These are phyloP conservation scores for Neogale vison DNA, from an alignment of 2,113 vertebrate genomes.

Conservation along the genomic window DNA sequence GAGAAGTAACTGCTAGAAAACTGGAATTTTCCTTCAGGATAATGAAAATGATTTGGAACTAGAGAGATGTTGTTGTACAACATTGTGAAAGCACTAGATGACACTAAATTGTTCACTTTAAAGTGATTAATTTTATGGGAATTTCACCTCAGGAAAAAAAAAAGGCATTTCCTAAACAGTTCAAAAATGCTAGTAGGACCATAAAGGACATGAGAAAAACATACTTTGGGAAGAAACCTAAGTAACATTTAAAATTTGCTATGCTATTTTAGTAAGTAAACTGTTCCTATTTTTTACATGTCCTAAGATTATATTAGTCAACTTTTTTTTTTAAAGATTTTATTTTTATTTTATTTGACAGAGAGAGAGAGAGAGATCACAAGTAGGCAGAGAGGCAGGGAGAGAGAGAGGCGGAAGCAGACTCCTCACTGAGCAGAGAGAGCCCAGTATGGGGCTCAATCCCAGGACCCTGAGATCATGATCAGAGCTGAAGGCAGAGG, in stretches of 20 bases:
- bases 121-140: not conserved
- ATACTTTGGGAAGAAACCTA: not conserved
- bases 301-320: not conserved
- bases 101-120: not conserved
- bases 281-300: not conserved
- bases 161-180: not conserved
- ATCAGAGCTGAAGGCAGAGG: too few species aligned
- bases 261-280: not conserved
- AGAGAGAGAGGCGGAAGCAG: too few species aligned
- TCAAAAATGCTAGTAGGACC: not conserved
- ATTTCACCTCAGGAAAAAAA: not conserved
- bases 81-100: not conserved
- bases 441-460: too few species aligned
- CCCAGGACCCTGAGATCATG: too few species aligned
- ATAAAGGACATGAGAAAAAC: not conserved
- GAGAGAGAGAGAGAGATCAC: too few species aligned
- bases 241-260: not conserved
- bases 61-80: not conserved
- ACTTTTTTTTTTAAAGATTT: too few species aligned
- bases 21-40: not conserved
- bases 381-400: too few species aligned
- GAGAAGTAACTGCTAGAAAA: not conserved
- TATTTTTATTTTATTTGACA: too few species aligned
- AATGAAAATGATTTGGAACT: not conserved
- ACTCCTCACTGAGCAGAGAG: too few species aligned